Percentiles rank a stretch among this genome's conserved stretches.
These are phyloP conservation scores for Petrocephalus microphthalmus DNA, from an alignment of 2,113 vertebrate genomes.

Conservation along the genomic window DNA sequence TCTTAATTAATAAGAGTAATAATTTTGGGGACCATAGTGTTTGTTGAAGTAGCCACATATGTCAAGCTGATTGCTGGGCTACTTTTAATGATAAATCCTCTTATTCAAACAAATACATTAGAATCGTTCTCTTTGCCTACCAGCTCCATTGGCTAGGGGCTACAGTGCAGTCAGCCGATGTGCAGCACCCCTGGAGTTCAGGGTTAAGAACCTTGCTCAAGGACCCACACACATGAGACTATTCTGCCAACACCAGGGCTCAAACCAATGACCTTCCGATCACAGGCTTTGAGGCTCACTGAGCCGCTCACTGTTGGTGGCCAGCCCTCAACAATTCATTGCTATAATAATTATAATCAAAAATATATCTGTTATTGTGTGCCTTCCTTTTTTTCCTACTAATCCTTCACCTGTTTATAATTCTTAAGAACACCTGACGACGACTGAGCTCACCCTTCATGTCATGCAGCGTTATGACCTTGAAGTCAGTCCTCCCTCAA, in stretches of 20 bases:
- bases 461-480: conserved; percentile 43
- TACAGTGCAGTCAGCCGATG: background rate
- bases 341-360: background rate
- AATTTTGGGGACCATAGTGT: background rate
- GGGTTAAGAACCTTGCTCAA: background rate
- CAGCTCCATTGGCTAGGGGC: background rate
- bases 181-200: background rate
- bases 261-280: background rate
- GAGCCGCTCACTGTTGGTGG: too few species aligned
- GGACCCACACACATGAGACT: background rate
- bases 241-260: background rate
- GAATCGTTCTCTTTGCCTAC: background rate
- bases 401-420: background rate
- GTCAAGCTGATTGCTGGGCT: background rate
- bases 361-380: background rate
- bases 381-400: background rate
- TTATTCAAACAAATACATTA: background rate
- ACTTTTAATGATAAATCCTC: background rate
- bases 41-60: background rate
- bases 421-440: background rate
- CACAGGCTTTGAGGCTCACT: background rate
- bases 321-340: background rate
- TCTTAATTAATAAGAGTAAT: background rate
- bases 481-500: conserved; percentile 52
- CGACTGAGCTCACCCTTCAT: background rate